A percentile compares a stretch with the other conserved stretches of the same genome.
Evolutionary conservation across 2,888 invertebrate genomes (phyloP).

Genomic region (Lycia hirtaria): DNA sequence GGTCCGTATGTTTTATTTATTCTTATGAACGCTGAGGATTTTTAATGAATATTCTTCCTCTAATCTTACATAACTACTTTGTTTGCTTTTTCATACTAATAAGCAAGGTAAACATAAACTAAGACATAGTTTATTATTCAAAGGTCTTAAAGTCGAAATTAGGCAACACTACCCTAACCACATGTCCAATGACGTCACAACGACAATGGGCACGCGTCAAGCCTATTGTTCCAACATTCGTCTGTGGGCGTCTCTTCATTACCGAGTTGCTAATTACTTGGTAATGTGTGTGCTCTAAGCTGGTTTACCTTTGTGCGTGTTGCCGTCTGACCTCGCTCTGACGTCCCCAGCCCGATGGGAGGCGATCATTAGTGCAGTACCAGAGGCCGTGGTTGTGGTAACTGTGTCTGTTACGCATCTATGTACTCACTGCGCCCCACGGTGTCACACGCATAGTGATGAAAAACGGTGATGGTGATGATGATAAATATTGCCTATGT

Average conservation of each 20-base stretch:
- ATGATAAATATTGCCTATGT: too few species aligned
- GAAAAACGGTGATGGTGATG: too few species aligned
- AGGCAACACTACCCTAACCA: not conserved
- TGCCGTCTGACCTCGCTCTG: conserved; percentile 16
- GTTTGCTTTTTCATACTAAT: too few species aligned
- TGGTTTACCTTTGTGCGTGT: conserved; percentile 18
- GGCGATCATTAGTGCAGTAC: conserved; percentile 10
- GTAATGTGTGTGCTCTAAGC: conserved; percentile 14
- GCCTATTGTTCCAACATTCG: not conserved
- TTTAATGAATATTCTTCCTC: too few species aligned
- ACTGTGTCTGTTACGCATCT: not conserved
- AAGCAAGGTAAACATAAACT: too few species aligned
- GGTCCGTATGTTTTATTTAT: too few species aligned
- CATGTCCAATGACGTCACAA: not conserved
- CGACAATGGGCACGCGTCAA: not conserved
- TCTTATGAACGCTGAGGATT: too few species aligned
- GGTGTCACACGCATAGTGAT: too few species aligned
- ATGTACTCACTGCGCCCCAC: not conserved
- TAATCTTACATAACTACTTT: too few species aligned
- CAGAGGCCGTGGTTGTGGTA: not conserved
- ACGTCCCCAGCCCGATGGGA: conserved; percentile 5
- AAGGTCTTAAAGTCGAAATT: too few species aligned
- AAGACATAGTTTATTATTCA: too few species aligned
- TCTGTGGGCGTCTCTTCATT: conserved; percentile 6
- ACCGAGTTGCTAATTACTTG: conserved; percentile 16